Base-by-base conservation (phyloP, 2,797 vertebrate genomes). In the Philypnodon macrostomus region DNA sequence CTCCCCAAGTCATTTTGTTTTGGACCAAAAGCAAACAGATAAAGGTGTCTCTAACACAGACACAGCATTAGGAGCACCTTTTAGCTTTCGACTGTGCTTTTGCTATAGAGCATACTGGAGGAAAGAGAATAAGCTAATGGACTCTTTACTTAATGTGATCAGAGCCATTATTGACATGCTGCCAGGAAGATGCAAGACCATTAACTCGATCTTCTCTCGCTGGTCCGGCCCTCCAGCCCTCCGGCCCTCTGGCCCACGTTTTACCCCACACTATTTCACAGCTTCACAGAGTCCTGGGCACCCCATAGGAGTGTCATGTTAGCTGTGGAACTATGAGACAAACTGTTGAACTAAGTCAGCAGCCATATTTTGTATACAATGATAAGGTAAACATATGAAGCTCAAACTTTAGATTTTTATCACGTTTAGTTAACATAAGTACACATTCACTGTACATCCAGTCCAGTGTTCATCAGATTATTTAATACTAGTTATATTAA, bases 111-210 rank as follows among this genome's bases (percentile, higher is more conserved):
- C 83, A 84, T 79, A 82, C 67, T 75, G 71, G 65, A 81, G 76
- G 67, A 83, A 91, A 87, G 90, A 93, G 91, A 92, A 94, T 92
- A 92, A 93, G 90, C 90, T 97, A 98, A 97, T 97, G 94, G 94
- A 90, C 91, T 95, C 91, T 93, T 91, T 92, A 92, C 92, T 95
- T 97, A 98, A 97, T 95, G 93, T 93, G 94, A 98, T 97, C 95
- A 97, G 90, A 95, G 90, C 90, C 91, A 93, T 95, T 98, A 96
- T 93, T 96, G 95, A 98, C 93, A 95, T 92, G 92, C 93, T 93
- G 93, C 94, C 95, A 97, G 93, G 93, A 95, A 97, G 92, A 95
- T 57, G 87, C 93, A 92, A 91, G 92, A 90, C 93, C 93, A 98
- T 98, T 98, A 98, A 92, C 91, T 91, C 87, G 85, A 89, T 88